Conservation (phyloP, 2,888 invertebrate genomes). For the Amiota mariae region DNA sequence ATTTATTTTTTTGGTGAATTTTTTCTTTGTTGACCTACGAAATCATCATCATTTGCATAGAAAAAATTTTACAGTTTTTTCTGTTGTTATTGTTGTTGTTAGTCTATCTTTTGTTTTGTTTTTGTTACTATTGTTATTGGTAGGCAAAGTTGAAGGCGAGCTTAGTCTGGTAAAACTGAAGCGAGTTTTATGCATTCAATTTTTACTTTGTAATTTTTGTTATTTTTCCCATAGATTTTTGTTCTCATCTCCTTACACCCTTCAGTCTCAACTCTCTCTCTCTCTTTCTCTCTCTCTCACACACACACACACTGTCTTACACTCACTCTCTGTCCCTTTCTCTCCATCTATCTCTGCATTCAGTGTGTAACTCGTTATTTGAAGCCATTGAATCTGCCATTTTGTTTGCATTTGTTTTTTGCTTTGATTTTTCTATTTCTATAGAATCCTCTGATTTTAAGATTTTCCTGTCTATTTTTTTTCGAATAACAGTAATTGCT, state of each 20-base stretch:
- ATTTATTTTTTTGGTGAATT: no score
- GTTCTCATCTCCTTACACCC: neutral
- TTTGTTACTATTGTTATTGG: no score
- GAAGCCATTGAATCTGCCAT: neutral
- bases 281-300: neutral
- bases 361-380: neutral
- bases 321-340: no score
- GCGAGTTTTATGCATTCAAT: neutral
- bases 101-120: no score
- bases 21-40: no score
- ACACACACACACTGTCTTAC: no score
- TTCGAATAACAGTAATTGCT: neutral
- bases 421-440: neutral
- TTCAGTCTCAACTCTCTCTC: neutral
- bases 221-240: neutral
- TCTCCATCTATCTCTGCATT: no score
- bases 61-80: no score
- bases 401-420: constrained; percentile 7
- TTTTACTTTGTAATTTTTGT: neutral
- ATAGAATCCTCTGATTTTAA: neutral
- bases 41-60: no score
- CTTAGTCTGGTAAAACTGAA: no score
- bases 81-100: no score
- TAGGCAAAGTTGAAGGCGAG: no score
- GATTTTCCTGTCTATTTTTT: neutral